A percentile compares a stretch with the other conserved stretches of the same genome.
These are phyloP conservation scores for Monochamus saltuarius DNA, from an alignment of 1,140 invertebrate species.

Conservation along the genomic window DNA sequence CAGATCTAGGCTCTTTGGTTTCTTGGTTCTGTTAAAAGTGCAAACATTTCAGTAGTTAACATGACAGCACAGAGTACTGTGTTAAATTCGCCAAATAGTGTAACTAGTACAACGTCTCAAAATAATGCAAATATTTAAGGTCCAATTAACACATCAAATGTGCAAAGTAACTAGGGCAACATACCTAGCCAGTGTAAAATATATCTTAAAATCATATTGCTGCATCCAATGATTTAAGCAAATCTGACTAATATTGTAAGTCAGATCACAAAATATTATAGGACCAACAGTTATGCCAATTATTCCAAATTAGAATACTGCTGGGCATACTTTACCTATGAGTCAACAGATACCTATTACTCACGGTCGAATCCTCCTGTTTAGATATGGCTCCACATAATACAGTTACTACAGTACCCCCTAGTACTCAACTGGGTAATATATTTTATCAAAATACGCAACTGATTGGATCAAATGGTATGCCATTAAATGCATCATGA, in stretches of 20 bases:
- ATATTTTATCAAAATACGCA: conserved; percentile 36
- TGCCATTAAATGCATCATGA: conserved; percentile 31
- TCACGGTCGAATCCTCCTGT: conserved; percentile 32
- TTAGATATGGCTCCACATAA: conserved; percentile 30
- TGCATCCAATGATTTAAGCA: too few species aligned
- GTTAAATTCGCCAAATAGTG: not conserved
- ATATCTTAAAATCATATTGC: too few species aligned
- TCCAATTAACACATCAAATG: conserved; percentile 1
- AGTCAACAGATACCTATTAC: not conserved
- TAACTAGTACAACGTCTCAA: conserved; percentile 7
- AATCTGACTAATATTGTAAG: too few species aligned
- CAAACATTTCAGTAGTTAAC: too few species aligned
- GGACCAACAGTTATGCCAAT: too few species aligned
- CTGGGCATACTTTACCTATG: too few species aligned
- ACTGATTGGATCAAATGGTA: conserved; percentile 36
- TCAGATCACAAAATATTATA: too few species aligned
- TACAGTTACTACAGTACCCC: conserved; percentile 20
- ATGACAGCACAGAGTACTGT: too few species aligned
- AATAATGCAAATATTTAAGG: conserved; percentile 13
- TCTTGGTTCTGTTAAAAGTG: too few species aligned
- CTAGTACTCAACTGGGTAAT: conserved; percentile 21
- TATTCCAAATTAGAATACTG: not conserved
- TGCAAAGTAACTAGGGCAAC: too few species aligned
- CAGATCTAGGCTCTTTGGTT: not conserved
- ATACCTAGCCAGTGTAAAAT: too few species aligned